Evolutionary conservation across 2,113 vertebrate species (phyloP), one percentile per base, ranked within the genome.

Genomic region (Lophotis ruficrista): DNA sequence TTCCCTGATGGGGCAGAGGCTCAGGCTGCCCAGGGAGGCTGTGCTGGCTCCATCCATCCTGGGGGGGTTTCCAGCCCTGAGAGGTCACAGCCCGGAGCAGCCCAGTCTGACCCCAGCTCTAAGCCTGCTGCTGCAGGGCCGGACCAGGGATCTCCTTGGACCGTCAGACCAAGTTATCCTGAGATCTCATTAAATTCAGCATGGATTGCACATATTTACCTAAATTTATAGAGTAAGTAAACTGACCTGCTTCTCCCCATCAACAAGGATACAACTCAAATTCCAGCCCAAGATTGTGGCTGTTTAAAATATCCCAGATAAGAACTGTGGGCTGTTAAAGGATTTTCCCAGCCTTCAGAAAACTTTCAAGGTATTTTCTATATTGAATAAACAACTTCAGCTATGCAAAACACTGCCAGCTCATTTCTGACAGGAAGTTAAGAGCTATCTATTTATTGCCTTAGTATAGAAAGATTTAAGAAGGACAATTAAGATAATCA

Each of bases 401-500:
- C 53, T 73, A 83, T 31, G 47, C 54, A 83, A 90, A 94, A 79
- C 27, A 88, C 53, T 88, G 38, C 43, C 71, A 94, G 24, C 20
- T 88, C 24, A 53, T 53, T 92, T 95, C 75, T 72, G 54, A 57
- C 30, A 89, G 20, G 38, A 90, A 79, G 23, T 51, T 68, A 58
- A 85, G 43, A 95, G 33, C 53, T 83, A 90, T 68, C 61, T 83
- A 38, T 71, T 71, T 69, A 64, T 0, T 38, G 80, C 30, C 53
- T 56, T 54, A 38, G 28, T 7, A 83, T 1, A 60, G 57, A 37
- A 83, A 92, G 23, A 83, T 38, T 78, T 43, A 78, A 48, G 53
- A 85, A 83, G 16, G 83, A 92, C 35, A 93, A 51, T 56, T 76
- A 72, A 68, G 53, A 87, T 25, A 94, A 76, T 83, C 23, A 69